Conservation (phyloP, 2,888 invertebrate genomes). For the Tipula vernalis region DNA sequence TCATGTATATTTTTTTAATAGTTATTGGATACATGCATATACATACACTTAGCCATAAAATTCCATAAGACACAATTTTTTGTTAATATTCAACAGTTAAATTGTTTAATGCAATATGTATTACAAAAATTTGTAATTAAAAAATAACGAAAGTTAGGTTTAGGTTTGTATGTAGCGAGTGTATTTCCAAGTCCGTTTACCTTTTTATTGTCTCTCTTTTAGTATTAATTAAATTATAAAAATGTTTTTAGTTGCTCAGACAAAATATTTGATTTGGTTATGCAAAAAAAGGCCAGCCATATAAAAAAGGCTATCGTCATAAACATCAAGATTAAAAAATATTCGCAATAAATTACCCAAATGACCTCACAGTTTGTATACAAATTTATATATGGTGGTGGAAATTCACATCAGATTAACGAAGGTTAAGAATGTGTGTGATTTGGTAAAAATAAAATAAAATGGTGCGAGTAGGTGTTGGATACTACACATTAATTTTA, state of each 20-base stretch:
- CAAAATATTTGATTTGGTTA: background rate
- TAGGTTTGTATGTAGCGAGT: too few relatives aligned
- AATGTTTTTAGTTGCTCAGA: background rate
- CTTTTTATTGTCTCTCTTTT: background rate
- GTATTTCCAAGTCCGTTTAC: background rate
- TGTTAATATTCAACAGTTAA: background rate
- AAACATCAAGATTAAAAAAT: background rate
- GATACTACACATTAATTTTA: background rate
- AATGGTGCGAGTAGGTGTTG: background rate
- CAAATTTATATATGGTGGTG: background rate
- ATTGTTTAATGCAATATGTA: background rate
- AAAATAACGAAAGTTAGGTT: background rate
- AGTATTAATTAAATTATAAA: background rate
- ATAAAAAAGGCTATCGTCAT: background rate
- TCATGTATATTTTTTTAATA: background rate
- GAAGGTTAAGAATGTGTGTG: background rate
- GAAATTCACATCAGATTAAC: background rate
- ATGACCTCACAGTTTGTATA: background rate
- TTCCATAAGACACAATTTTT: background rate
- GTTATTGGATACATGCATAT: background rate
- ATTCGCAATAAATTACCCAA: background rate
- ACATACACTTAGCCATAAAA: background rate
- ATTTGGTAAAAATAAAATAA: background rate
- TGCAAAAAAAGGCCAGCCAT: background rate
- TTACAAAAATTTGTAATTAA: background rate